Base-by-base conservation (phyloP, 2,797 vertebrate species). In the Protonibea diacanthus region DNA sequence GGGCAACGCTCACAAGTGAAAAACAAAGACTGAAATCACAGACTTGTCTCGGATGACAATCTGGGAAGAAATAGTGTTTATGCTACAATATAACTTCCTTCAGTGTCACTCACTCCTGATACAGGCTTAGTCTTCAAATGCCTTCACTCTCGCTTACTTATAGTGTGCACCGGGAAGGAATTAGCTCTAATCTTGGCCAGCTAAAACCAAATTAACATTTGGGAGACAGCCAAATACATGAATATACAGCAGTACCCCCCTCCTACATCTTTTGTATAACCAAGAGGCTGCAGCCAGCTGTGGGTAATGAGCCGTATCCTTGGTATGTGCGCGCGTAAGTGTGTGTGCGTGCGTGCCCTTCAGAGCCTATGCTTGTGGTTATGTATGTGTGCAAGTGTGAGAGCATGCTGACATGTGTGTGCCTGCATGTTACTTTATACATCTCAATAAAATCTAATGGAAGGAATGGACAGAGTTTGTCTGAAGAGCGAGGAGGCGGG, bases 151-250 rank as follows among this genome's bases (percentile, higher is more conserved):
- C 91, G 78, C 90, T 95, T 95, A 96, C 93, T 95, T 96, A 94
- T 93, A 95, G 88, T 86, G 90, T 94, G 93, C 91, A 95, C 89
- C 91, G 85, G 93, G 93, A 97, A 96, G 94, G 94, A 96, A 97
- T 96, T 96, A 96, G 86, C 94, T 94, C 95, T 96, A 96, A 96
- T 96, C 94, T 95, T 92, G 95, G 94, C 93, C 91, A 95, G 95
- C 95, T 96, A 95, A 97, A 96, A 96, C 95, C 91, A 96, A 97
- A 97, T 96, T 95, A 96, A 96, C 93, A 94, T 95, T 96, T 97
- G 94, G 94, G 95, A 95, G 89, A 88, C 91, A 94, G 95, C 95
- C 96, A 97, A 94, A 95, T 91, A 93, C 96, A 95, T 94, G 96
- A 95, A 94, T 92, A 93, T 92, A 94, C 89, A 92, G 94, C 96